phyloP scores from a whole-genome alignment of 2,113 vertebrate species.

The Neodontobutis hainanensis region DNA sequence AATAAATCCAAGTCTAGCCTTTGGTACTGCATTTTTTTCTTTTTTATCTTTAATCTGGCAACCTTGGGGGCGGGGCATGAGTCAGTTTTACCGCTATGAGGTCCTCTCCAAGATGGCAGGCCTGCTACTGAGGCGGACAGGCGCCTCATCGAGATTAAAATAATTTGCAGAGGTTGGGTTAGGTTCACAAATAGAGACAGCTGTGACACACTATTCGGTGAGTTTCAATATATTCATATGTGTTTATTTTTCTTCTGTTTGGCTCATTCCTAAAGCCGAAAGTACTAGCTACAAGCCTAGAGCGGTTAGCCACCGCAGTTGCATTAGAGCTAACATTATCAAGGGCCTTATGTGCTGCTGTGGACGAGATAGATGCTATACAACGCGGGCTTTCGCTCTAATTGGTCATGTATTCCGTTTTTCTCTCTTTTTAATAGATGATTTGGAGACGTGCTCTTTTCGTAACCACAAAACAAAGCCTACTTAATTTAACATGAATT shows the following conservation, averaged over 20 bases:
- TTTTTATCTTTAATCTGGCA: conserved; percentile 31
- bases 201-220: conserved; percentile 38
- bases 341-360: conserved; percentile 36
- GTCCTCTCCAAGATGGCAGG: conserved; percentile 77
- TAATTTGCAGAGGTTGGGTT: conserved; percentile 30
- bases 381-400: background rate
- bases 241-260: background rate
- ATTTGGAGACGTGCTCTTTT: background rate
- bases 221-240: conserved; percentile 24
- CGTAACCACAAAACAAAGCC: too few relatives aligned
- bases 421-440: background rate
- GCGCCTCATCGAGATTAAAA: conserved; percentile 35
- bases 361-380: conserved; percentile 17
- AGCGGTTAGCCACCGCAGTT: conserved; percentile 29
- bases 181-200: conserved; percentile 8
- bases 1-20: too few relatives aligned
- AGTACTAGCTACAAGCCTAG: background rate
- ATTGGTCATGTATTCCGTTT: too few relatives aligned
- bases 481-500: background rate
- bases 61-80: conserved; percentile 32
- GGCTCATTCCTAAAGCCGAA: background rate
- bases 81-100: conserved; percentile 16
- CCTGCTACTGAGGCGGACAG: conserved; percentile 21
- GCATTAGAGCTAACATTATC: conserved; percentile 28
- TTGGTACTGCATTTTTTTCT: too few relatives aligned